phyloP scores from a whole-genome alignment of 2,888 invertebrate species.

The Athalia circularis region DNA sequence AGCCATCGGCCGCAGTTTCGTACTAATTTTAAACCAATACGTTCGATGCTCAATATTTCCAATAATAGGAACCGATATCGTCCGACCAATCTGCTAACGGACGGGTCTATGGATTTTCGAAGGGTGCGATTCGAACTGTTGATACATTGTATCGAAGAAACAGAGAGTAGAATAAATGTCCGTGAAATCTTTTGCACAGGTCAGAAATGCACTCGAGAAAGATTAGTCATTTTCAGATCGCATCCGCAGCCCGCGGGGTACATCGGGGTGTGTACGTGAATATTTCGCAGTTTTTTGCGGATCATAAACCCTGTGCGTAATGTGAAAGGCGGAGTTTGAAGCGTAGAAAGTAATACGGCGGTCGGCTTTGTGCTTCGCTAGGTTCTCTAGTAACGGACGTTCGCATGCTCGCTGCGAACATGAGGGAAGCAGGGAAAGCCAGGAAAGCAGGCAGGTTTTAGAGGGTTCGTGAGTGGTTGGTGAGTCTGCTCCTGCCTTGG shows the following conservation, averaged over 20 bases:
- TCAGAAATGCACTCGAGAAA: too few species aligned
- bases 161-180: not conserved
- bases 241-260: not conserved
- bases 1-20: too few species aligned
- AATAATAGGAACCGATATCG: not conserved
- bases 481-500: conserved; percentile 28
- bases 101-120: not conserved
- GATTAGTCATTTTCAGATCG: not conserved
- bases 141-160: not conserved
- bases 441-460: not conserved
- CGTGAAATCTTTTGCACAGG: not conserved
- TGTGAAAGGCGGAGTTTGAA: not conserved
- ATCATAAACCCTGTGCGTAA: not conserved
- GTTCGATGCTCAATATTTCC: conserved; percentile 2
- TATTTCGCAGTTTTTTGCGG: conserved; percentile 16
- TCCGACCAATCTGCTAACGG: not conserved
- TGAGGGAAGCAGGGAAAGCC: not conserved
- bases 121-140: not conserved
- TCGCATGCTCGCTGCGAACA: not conserved
- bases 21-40: not conserved
- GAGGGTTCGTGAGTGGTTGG: conserved; percentile 33
- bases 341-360: conserved; percentile 1
- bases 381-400: conserved; percentile 30
- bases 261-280: not conserved
- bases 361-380: conserved; percentile 27